Percentiles rank a stretch among this genome's conserved stretches.
Evolutionary conservation across 2,113 vertebrate species (phyloP).

Genomic region (Arizona elegans): DNA sequence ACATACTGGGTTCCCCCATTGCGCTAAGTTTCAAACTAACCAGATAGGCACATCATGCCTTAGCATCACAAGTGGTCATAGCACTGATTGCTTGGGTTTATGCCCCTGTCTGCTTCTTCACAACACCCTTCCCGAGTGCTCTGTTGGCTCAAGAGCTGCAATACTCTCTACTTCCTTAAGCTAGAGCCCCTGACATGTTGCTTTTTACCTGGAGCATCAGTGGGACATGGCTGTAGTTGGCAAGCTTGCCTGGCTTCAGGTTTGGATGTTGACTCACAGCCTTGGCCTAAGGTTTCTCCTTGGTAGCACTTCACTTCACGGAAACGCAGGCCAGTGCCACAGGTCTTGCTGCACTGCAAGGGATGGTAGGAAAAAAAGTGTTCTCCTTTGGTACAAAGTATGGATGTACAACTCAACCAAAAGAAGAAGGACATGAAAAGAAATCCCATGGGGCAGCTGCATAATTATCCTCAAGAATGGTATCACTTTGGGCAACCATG

Average conservation of each 20-base stretch:
- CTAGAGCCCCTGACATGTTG: not conserved
- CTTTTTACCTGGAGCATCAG: slow-evolving; percentile 70
- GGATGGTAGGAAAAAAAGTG: not conserved
- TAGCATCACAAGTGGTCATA: not conserved
- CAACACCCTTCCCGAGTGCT: not conserved
- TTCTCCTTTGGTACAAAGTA: not conserved
- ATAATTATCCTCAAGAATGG: not conserved
- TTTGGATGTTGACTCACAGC: slow-evolving; percentile 71
- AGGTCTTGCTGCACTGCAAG: slow-evolving; percentile 84
- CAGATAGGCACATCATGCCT: not conserved
- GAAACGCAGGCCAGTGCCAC: slow-evolving; percentile 75
- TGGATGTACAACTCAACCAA: not conserved
- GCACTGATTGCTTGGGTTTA: not conserved
- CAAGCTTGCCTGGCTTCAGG: slow-evolving; percentile 76
- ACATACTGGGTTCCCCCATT: not conserved
- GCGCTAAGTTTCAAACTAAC: not conserved
- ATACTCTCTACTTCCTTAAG: not conserved
- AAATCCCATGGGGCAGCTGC: not conserved
- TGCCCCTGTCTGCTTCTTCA: not conserved
- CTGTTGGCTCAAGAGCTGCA: not conserved
- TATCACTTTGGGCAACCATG: not conserved
- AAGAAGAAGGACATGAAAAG: too few species aligned
- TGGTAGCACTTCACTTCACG: slow-evolving; percentile 84
- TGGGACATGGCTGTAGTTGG: slow-evolving; percentile 73
- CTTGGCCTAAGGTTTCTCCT: slow-evolving; percentile 76